These are phyloP conservation scores for Cherax quadricarinatus DNA, from an alignment of 1,140 invertebrate species.

Conservation along the genomic window DNA sequence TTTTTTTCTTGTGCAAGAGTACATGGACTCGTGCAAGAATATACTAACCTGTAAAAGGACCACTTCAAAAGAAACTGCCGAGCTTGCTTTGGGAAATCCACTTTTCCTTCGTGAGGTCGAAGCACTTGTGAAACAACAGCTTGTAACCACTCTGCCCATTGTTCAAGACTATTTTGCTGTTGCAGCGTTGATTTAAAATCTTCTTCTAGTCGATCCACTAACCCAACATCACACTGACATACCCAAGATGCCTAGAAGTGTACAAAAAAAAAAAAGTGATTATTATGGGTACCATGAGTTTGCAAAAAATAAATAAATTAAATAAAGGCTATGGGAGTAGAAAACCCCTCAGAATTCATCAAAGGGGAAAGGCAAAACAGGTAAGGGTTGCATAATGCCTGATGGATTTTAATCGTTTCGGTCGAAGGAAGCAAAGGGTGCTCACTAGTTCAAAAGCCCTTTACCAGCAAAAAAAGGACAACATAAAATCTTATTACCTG, in stretches of 20 bases:
- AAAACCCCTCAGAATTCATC: too few species aligned
- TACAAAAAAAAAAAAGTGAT: neutral
- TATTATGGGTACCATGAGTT: too few species aligned
- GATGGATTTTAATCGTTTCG: too few species aligned
- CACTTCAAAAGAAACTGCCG: slow-evolving; percentile 97
- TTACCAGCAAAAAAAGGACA: too few species aligned
- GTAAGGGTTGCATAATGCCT: too few species aligned
- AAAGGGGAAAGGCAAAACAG: too few species aligned
- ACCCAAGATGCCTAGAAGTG: slow-evolving; percentile 93
- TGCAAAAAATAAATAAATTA: too few species aligned
- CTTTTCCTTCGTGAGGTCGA: slow-evolving; percentile 90
- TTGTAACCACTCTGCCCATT: slow-evolving; percentile 98
- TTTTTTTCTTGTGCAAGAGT: too few species aligned
- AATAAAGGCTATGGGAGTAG: too few species aligned
- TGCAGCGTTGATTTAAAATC: slow-evolving; percentile 96
- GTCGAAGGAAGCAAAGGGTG: too few species aligned
- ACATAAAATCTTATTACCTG: too few species aligned
- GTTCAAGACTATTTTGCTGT: slow-evolving; percentile 94
- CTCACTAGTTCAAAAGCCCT: too few species aligned
- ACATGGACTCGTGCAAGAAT: slow-evolving; percentile 77
- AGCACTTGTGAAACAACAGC: slow-evolving; percentile 91
- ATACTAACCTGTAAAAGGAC: slow-evolving; percentile 95
- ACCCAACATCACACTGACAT: slow-evolving; percentile 92
- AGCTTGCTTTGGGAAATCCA: slow-evolving; percentile 92
- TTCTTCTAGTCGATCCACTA: slow-evolving; percentile 91